These are phyloP conservation scores for Allolobophora icterica DNA, from an alignment of 2,888 invertebrate species.

Conservation along the genomic window DNA sequence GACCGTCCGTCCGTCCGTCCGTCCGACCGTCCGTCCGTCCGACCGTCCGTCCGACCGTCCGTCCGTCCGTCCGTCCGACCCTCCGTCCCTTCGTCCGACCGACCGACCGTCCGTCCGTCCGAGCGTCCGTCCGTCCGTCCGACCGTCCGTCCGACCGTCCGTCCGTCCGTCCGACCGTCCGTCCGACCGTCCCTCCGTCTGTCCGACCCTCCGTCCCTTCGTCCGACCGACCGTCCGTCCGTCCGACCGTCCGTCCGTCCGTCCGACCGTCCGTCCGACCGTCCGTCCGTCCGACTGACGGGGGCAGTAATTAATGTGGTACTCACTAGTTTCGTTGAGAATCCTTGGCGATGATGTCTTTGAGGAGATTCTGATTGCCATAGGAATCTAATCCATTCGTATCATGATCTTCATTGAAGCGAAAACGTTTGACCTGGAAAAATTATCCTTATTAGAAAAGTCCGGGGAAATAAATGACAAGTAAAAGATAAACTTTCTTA, in stretches of 20 bases:
- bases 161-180: no score
- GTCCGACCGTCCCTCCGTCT: no score
- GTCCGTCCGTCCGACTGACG: not conserved
- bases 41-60: no score
- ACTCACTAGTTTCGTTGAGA: not conserved
- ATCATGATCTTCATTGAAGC: not conserved
- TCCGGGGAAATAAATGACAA: not conserved
- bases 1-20: no score
- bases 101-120: no score
- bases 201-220: no score
- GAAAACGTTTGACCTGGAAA: conserved; percentile 22
- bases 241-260: not conserved
- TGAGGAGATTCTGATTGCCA: not conserved
- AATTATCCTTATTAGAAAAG: not conserved
- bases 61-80: no score
- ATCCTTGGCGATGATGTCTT: not conserved
- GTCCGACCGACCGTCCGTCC: no score
- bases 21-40: no score
- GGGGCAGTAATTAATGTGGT: not conserved
- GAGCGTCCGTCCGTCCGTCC: no score
- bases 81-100: no score
- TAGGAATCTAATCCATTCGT: not conserved
- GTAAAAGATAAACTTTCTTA: not conserved
- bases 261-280: not conserved
- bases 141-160: no score